Base-by-base conservation (phyloP, 2,797 vertebrate genomes). In the Jordanella pulchra region DNA sequence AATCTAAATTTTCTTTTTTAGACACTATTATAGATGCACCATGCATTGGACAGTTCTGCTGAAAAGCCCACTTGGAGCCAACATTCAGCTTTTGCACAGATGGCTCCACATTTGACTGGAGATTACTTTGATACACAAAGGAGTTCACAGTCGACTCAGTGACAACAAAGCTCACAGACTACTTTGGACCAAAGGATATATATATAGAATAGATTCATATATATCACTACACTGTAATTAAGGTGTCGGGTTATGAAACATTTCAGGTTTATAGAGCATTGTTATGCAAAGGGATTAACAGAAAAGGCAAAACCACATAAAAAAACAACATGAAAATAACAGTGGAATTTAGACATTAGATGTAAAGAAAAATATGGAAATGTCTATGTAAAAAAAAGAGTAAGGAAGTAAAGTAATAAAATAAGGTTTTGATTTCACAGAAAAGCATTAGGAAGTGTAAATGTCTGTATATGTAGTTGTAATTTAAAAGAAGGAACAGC, bases 131-230 rank as follows among this genome's bases (percentile, higher is more conserved):
- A 12, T 42, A 9, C n/a, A 39, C 60, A 63, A 32, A 42, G 35
- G 32, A 61, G 35, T 61, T 61, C 21, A 39, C 60, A n/a, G 60
- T 63, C 21, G 21, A n/a, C 60, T 42, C 60, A 63, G 35, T n/a
- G 60, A 42, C 60, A 63, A 63, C 23, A 44, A 42, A n/a, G 6
- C 35, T 7, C 35, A 63, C 4, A 39, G 11, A 15, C n/a, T 25
- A 63, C 25, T 13, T 14, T 14, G n/a, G n/a, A 25, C 12, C 12
- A 44, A 44, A 39, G 27, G 13, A n/a, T 21, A 35, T 11, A 61
- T 11, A 61, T 13, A 12, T 23, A 42, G 3, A 12, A 6, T 21
- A 21, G 7, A 39, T 35, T 21, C 17, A 18, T 63, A 3, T 61
- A 23, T 21, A 61, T 61, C 39, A 23, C 21, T 14, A n/a, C 23